Percentiles rank a stretch among this genome's conserved stretches.
Conservation (phyloP, 2,888 invertebrate genomes). For the Nomada fucata region DNA sequence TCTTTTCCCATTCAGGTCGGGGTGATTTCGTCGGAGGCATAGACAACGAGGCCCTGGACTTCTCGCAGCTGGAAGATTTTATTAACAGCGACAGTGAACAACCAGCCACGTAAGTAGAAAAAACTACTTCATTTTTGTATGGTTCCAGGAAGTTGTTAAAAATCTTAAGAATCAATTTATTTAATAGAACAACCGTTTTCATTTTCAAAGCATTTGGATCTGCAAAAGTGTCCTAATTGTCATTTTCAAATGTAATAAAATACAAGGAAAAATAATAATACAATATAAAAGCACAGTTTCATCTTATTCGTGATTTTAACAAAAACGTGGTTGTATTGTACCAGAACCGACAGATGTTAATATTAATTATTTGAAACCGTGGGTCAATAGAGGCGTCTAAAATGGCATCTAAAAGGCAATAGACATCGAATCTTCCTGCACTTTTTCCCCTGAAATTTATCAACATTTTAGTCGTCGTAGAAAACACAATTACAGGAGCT, state of each 20-base stretch:
- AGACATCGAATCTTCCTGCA: no score
- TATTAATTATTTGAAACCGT: not conserved
- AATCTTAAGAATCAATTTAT: no score
- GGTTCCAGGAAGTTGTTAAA: no score
- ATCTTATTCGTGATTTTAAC: not conserved
- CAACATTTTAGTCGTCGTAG: not conserved
- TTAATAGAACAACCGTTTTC: no score
- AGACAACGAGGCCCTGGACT: conserved; percentile 93
- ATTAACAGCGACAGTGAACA: conserved; percentile 89
- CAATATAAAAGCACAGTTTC: no score
- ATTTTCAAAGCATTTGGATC: no score
- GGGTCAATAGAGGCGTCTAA: not conserved
- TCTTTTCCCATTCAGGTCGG: conserved; percentile 87
- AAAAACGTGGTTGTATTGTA: no score
- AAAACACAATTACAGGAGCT: not conserved
- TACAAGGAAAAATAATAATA: no score
- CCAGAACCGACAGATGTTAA: not conserved
- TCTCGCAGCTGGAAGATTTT: conserved; percentile 93
- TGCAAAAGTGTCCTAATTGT: no score
- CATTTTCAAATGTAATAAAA: no score
- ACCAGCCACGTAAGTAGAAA: conserved; percentile 79
- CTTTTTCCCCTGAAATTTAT: not conserved
- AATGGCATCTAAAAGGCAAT: no score
- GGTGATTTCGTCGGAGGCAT: conserved; percentile 93
- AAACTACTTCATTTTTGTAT: no score